Percentiles rank a stretch among this genome's conserved stretches.
Conservation (phyloP, 2,797 vertebrate genomes). For the Pseudochirops cupreus region DNA sequence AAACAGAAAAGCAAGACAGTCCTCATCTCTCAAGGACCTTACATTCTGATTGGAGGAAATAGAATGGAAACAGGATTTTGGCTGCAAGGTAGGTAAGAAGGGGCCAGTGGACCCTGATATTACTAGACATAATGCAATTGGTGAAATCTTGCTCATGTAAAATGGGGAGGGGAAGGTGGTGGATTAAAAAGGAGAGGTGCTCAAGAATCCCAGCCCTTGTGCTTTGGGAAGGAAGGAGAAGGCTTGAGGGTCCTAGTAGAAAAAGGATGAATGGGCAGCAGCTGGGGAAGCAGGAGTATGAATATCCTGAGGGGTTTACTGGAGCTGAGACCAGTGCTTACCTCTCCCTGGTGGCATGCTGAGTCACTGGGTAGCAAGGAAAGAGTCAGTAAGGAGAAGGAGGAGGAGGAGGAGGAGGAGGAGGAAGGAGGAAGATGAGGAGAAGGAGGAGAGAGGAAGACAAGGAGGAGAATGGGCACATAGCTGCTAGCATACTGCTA, state of each 20-base stretch:
- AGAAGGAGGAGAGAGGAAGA: background rate
- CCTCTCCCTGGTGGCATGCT: background rate
- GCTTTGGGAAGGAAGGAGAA: no score
- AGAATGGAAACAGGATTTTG: background rate
- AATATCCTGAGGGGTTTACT: background rate
- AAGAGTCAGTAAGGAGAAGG: background rate
- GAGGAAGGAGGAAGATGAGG: no score
- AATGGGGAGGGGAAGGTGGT: background rate
- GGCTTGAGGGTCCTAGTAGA: no score
- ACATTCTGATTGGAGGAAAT: background rate
- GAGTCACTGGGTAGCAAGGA: background rate
- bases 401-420: background rate
- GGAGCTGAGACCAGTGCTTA: background rate
- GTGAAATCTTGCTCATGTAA: background rate
- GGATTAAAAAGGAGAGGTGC: no score
- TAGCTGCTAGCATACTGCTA: conserved; percentile 89
- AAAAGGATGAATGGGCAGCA: no score
- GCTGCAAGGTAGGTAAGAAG: background rate
- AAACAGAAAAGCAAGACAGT: background rate
- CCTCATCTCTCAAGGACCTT: background rate
- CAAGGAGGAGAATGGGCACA: conserved; percentile 80
- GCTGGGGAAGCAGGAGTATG: background rate
- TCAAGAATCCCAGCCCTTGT: no score
- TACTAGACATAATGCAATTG: background rate
- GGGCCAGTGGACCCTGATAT: background rate